Evolutionary conservation across 2,888 invertebrate genomes (phyloP).

Genomic region (Oscheius sp.): DNA sequence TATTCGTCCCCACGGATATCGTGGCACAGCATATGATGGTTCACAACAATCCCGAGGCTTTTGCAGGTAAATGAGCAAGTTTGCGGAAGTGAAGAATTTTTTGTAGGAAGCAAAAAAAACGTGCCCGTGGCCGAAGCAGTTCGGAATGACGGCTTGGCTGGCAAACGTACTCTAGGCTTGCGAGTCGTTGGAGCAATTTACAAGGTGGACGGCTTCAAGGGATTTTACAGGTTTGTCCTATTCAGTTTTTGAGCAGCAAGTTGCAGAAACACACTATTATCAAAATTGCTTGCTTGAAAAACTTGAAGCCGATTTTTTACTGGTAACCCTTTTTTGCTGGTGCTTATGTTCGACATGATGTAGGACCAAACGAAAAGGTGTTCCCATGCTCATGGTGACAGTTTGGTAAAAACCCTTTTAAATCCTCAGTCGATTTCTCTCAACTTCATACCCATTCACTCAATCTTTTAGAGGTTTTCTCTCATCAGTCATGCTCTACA

Average conservation of each 20-base stretch:
- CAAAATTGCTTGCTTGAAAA: no score
- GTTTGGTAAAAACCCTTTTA: no score
- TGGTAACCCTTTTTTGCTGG: no score
- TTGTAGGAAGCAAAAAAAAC: slow-evolving; percentile 53
- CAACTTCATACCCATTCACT: no score
- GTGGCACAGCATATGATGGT: slow-evolving; percentile 72
- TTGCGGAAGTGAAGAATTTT: neutral
- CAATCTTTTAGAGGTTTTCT: slow-evolving; percentile 62
- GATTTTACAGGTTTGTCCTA: slow-evolving; percentile 65
- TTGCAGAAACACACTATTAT: neutral
- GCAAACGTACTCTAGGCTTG: slow-evolving; percentile 63
- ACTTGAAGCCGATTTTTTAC: no score
- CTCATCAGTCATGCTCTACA: slow-evolving; percentile 68
- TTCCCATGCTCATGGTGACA: no score
- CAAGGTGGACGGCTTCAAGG: slow-evolving; percentile 66
- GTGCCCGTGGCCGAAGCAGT: slow-evolving; percentile 63
- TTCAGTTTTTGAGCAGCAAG: neutral
- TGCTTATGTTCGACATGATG: no score
- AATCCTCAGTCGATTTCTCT: no score
- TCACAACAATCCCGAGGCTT: slow-evolving; percentile 58
- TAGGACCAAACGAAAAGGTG: no score
- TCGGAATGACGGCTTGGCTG: slow-evolving; percentile 58
- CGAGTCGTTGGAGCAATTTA: slow-evolving; percentile 70
- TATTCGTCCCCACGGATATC: slow-evolving; percentile 72
- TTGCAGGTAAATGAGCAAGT: slow-evolving; percentile 41